phyloP scores from a whole-genome alignment of 2,113 vertebrate species.

The Triplophysa rosa region DNA sequence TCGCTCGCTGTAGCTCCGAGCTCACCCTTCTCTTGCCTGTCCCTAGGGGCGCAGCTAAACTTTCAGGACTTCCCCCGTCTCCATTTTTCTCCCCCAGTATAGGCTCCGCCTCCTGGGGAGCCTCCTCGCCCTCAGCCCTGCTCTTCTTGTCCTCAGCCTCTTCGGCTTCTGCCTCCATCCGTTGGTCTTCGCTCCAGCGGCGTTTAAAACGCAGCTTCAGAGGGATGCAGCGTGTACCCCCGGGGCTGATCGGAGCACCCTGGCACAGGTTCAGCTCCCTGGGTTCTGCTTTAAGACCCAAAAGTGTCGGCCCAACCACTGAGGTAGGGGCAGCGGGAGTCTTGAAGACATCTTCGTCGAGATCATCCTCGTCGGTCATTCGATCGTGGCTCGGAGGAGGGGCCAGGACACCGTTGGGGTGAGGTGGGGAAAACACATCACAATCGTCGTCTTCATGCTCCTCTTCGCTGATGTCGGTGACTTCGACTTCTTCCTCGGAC shows the following conservation, averaged over 20 bases:
- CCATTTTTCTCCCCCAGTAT: slow-evolving; percentile 48
- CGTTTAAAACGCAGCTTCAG: slow-evolving; percentile 90
- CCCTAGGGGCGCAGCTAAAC: slow-evolving; percentile 62
- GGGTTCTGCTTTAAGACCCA: slow-evolving; percentile 70
- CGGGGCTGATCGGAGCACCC: slow-evolving; percentile 64
- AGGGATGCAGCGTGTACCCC: slow-evolving; percentile 80
- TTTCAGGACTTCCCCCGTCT: slow-evolving; percentile 49
- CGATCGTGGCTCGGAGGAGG: slow-evolving; percentile 35
- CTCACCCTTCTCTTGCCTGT: slow-evolving; percentile 76
- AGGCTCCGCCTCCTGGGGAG: slow-evolving; percentile 47
- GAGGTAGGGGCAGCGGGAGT: slow-evolving; percentile 74
- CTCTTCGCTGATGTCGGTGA: slow-evolving; percentile 87
- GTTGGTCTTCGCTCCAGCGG: slow-evolving; percentile 91
- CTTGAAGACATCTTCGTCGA: slow-evolving; percentile 88
- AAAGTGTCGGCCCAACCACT: slow-evolving; percentile 41
- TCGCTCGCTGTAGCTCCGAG: slow-evolving; percentile 86
- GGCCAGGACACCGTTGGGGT: slow-evolving; percentile 35
- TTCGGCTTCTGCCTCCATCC: slow-evolving; percentile 80
- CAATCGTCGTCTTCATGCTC: slow-evolving; percentile 66
- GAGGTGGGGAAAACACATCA: slow-evolving; percentile 59
- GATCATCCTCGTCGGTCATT: slow-evolving; percentile 66
- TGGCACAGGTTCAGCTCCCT: slow-evolving; percentile 50
- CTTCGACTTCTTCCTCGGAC: slow-evolving; percentile 86
- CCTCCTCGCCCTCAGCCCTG: slow-evolving; percentile 37
- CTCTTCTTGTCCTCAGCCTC: slow-evolving; percentile 80